Conservation (phyloP, 2,113 vertebrate genomes). For the Phalacrocorax brasilianus region DNA sequence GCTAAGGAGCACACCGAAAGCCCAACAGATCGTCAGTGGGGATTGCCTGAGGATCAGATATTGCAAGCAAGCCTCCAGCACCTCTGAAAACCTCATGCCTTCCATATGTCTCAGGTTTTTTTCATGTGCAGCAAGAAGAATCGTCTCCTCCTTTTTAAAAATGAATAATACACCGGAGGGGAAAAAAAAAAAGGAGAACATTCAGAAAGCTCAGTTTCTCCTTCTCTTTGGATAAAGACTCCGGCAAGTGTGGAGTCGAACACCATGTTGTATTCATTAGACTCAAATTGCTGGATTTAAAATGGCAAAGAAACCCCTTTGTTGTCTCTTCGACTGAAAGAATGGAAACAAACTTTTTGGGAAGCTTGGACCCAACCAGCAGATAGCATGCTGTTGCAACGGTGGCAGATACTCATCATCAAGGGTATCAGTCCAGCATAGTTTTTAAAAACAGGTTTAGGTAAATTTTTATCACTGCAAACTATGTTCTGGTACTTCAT, state of each 20-base stretch:
- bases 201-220: not conserved
- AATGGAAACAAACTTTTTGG: not conserved
- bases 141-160: not conserved
- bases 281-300: not conserved
- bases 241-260: not conserved
- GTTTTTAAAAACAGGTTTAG: not conserved
- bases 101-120: not conserved
- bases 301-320: not conserved
- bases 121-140: rapidly evolving
- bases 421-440: too few relatives aligned
- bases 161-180: not conserved
- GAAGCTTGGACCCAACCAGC: not conserved
- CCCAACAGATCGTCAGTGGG: not conserved
- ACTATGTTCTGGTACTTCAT: not conserved
- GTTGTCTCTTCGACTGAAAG: not conserved
- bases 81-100: not conserved
- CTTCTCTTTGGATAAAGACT: not conserved
- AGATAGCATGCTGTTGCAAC: rapidly evolving
- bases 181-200: not conserved
- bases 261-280: not conserved
- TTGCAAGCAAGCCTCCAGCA: not conserved
- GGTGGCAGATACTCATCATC: not conserved
- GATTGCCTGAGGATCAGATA: not conserved
- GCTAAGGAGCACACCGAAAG: not conserved
- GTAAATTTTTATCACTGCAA: not conserved